Conservation (phyloP, 2,888 invertebrate genomes). For the Boloria euphrosyne region DNA sequence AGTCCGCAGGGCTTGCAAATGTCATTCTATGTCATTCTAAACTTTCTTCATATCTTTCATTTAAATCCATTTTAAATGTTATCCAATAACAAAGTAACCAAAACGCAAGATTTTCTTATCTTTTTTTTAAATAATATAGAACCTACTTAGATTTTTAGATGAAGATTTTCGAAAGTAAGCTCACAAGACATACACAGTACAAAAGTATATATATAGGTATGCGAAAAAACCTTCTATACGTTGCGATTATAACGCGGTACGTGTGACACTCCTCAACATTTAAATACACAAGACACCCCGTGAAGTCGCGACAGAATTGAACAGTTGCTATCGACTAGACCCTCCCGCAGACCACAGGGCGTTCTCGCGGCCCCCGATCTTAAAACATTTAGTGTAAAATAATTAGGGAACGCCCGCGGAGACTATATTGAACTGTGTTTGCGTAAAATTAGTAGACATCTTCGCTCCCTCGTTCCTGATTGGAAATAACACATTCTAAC, state of each 20-base stretch:
- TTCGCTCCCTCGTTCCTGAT: constrained; percentile 21
- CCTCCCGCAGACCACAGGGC: constrained; percentile 68
- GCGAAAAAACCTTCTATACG: too few species aligned
- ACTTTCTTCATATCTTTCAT: too few species aligned
- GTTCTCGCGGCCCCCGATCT: constrained; percentile 65
- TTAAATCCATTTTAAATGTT: too few species aligned
- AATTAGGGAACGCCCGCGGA: constrained; percentile 47
- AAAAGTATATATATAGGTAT: too few species aligned
- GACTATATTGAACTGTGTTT: constrained; percentile 44
- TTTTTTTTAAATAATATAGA: too few species aligned
- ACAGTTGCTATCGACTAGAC: constrained; percentile 48
- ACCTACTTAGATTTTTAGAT: too few species aligned
- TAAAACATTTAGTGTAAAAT: constrained; percentile 55
- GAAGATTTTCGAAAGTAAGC: too few species aligned
- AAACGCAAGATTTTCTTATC: too few species aligned
- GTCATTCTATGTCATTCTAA: too few species aligned
- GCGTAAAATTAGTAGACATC: constrained; percentile 36
- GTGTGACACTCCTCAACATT: constrained; percentile 26
- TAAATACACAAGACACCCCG: constrained; percentile 47
- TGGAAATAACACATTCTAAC: constrained; percentile 27
- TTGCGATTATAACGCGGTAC: constrained; percentile 2
- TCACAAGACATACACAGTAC: too few species aligned
- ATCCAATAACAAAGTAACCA: too few species aligned
- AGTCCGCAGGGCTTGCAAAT: too few species aligned
- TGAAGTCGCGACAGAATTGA: constrained; percentile 57